These are phyloP conservation scores for Chromoteleia sp. DNA, from an alignment of 2,888 invertebrate genomes.

Conservation along the genomic window DNA sequence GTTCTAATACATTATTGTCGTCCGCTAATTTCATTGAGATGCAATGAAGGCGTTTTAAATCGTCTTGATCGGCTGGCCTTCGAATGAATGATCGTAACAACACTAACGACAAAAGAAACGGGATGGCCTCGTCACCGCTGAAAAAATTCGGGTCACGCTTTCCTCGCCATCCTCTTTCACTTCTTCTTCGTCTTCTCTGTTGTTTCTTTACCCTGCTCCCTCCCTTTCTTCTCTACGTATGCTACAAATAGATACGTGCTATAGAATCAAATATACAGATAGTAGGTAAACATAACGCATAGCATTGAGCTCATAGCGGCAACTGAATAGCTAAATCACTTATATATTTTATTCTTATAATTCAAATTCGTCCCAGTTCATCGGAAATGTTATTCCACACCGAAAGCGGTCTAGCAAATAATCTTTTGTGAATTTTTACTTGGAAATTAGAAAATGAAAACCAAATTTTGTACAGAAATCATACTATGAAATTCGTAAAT, in stretches of 20 bases:
- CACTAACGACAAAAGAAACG: slow-evolving; percentile 70
- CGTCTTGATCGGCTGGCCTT: slow-evolving; percentile 66
- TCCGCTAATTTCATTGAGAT: slow-evolving; percentile 66
- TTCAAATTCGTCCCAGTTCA: slow-evolving; percentile 24
- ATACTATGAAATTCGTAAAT: no score
- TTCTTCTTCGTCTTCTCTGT: slow-evolving; percentile 44
- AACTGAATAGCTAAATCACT: slow-evolving; percentile 35
- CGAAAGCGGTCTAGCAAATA: slow-evolving; percentile 3
- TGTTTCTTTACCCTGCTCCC: slow-evolving; percentile 40
- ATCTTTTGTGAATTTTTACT: slow-evolving; percentile 35
- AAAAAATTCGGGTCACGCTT: slow-evolving; percentile 70
- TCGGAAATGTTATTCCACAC: slow-evolving; percentile 34
- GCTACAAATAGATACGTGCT: slow-evolving; percentile 66
- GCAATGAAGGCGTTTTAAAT: slow-evolving; percentile 66
- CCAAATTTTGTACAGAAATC: neutral
- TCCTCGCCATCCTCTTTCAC: slow-evolving; percentile 66
- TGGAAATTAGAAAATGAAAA: slow-evolving; percentile 15
- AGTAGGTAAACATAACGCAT: slow-evolving; percentile 55
- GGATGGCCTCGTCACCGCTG: slow-evolving; percentile 65
- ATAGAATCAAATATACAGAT: slow-evolving; percentile 57
- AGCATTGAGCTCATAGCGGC: slow-evolving; percentile 34
- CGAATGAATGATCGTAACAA: slow-evolving; percentile 68
- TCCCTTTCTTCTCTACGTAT: slow-evolving; percentile 49
- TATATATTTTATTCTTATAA: slow-evolving; percentile 30
- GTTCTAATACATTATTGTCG: slow-evolving; percentile 65